Conservation (phyloP, 2,888 invertebrate genomes). For the Villa cingulata region DNA sequence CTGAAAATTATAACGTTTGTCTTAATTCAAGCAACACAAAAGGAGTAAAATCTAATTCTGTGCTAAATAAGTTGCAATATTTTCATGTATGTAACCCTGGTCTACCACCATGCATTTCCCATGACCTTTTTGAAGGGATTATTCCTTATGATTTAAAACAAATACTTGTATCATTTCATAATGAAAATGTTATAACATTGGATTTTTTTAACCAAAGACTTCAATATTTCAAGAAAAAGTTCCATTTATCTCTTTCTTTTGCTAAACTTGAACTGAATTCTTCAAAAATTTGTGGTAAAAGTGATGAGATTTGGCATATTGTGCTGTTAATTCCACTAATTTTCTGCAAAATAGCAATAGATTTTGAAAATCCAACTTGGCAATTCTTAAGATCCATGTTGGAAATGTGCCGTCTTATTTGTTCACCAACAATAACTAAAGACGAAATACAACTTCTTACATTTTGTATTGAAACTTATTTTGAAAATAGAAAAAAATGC, state of each 20-base stretch:
- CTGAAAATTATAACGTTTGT: neutral
- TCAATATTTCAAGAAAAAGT: constrained; percentile 1
- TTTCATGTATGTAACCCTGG: constrained; percentile 16
- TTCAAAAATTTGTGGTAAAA: constrained; percentile 6
- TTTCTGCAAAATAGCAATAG: neutral
- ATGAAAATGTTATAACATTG: neutral
- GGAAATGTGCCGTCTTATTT: constrained; percentile 2
- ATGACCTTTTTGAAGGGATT: constrained; percentile 20
- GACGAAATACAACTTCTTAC: neutral
- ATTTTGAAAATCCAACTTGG: neutral
- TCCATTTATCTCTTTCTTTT: constrained; percentile 3
- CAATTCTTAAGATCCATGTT: neutral
- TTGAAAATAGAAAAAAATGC: constrained; percentile 4
- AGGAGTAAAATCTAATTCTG: constrained; percentile 19
- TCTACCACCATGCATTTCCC: constrained; percentile 16
- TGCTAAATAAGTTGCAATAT: constrained; percentile 17
- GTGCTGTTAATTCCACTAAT: neutral
- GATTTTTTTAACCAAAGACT: constrained; percentile 1
- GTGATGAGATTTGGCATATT: constrained; percentile 2
- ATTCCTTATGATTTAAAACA: constrained; percentile 17
- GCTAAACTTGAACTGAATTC: constrained; percentile 2
- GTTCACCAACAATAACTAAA: neutral
- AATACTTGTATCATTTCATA: constrained; percentile 14
- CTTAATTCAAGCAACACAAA: neutral
- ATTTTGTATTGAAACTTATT: neutral